phyloP scores from a whole-genome alignment of 2,888 invertebrate species.

The Agrochola litura region DNA sequence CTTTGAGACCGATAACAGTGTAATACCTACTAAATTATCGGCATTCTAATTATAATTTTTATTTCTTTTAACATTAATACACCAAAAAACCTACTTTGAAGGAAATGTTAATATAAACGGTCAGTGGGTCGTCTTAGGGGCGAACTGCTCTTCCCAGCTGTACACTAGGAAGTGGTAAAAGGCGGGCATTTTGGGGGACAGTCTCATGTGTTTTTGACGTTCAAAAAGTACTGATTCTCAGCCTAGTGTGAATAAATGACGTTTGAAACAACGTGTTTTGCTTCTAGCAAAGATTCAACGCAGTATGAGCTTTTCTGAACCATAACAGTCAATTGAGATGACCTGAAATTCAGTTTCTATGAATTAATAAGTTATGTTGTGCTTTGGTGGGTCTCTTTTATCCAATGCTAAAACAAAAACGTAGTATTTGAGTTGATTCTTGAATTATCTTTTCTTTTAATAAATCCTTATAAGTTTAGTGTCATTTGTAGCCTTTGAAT shows the following conservation, averaged over 20 bases:
- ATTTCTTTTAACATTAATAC: too few relatives aligned
- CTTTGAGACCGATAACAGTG: neutral
- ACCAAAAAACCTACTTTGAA: neutral
- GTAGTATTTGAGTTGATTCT: too few relatives aligned
- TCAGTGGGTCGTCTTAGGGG: too few relatives aligned
- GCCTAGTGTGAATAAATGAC: too few relatives aligned
- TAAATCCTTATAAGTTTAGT: neutral
- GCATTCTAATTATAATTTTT: neutral
- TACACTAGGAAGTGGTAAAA: too few relatives aligned
- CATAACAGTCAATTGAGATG: neutral
- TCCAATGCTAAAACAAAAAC: neutral
- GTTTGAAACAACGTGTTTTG: neutral
- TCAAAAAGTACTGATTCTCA: too few relatives aligned
- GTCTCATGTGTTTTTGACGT: too few relatives aligned
- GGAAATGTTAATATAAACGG: neutral
- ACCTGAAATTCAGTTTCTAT: neutral
- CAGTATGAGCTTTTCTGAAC: neutral
- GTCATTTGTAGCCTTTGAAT: neutral
- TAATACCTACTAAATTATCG: neutral
- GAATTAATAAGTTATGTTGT: neutral
- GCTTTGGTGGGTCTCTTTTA: neutral
- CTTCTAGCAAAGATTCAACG: neutral
- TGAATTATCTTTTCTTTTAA: neutral
- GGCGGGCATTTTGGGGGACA: too few relatives aligned
- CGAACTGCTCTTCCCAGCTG: too few relatives aligned